Evolutionary conservation across 1,140 invertebrate species (phyloP), one percentile per base, ranked within the genome.

Genomic region (Drosophila erecta): DNA sequence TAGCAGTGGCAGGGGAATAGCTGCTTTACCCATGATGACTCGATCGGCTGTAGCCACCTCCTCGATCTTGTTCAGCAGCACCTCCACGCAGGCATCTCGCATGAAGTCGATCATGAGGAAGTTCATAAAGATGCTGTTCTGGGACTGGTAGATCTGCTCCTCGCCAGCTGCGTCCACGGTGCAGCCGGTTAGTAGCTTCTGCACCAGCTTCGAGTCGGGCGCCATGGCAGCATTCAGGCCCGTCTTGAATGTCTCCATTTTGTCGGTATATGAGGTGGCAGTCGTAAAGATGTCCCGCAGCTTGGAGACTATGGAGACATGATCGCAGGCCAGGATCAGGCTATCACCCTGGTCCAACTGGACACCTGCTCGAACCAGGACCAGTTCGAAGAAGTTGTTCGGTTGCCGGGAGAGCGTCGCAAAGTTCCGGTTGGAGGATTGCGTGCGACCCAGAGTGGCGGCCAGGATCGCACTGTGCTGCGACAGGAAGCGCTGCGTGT

Each of bases 51-150:
- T 64, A 20, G 87, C 70, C 60, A 83, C 61, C 60, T 84, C 76
- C 14, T 91, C 92, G 50, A 93, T 83, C 77, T 89, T 89, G 20
- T 92, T 85, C 4, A 93, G 65, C 10, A 93, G 60, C 14, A 93
- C 71, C 5, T 93, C 90, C 10, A 93, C 69, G 17, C 93, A 89
- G 5, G 91, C 76, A 22, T 92, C 81, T 41, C 93, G 93, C 37
- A 93, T 49, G 37, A 77, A 85, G 49, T 91, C 80, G 15, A 93
- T 91, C 85, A 92, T 93, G 0, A 93, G 66, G 47, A 93, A 92
- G 54, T 93, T 91, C 20, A 90, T 78, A 11, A 92, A 91, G 80
- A 92, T 90, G 79, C 93, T 93, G 43, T 93, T 93, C 69, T 93
- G 93, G 0, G 91, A 92, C 56, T 90, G 87, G 76, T 91, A 91